Conservation (phyloP, 2,888 invertebrate genomes). For the Euzetes globulus region DNA sequence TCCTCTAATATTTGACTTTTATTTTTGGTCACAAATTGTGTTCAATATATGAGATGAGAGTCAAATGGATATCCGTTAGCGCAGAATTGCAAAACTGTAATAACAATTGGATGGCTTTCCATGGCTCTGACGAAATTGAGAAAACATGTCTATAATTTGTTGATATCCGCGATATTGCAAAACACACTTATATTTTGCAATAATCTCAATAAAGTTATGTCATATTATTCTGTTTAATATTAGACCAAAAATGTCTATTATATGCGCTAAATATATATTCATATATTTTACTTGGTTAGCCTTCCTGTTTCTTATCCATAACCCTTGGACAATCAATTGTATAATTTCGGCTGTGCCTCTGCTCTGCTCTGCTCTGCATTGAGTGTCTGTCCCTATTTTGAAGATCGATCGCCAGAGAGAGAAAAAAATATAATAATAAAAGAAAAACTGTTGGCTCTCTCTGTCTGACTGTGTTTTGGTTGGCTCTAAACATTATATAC, state of each 20-base stretch:
- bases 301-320: too few relatives aligned
- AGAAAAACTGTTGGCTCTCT: background rate
- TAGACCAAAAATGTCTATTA: too few relatives aligned
- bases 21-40: background rate
- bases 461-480: background rate
- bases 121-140: background rate
- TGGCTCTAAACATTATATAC: background rate
- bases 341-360: background rate
- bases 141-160: background rate
- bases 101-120: constrained; percentile 7
- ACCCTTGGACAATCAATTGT: background rate
- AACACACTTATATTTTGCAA: background rate
- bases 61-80: background rate
- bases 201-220: background rate
- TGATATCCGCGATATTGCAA: too few relatives aligned
- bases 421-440: background rate
- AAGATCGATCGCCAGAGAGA: background rate
- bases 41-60: background rate
- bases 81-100: background rate
- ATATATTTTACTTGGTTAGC: too few relatives aligned
- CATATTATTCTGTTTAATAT: background rate
- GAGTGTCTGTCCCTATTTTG: background rate
- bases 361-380: background rate
- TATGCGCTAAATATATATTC: too few relatives aligned
- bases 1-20: background rate